These are phyloP conservation scores for Rhopilema esculentum DNA, from an alignment of 30 jellyfish, hydroid and myxozoan genomes.

Conservation along the genomic window DNA sequence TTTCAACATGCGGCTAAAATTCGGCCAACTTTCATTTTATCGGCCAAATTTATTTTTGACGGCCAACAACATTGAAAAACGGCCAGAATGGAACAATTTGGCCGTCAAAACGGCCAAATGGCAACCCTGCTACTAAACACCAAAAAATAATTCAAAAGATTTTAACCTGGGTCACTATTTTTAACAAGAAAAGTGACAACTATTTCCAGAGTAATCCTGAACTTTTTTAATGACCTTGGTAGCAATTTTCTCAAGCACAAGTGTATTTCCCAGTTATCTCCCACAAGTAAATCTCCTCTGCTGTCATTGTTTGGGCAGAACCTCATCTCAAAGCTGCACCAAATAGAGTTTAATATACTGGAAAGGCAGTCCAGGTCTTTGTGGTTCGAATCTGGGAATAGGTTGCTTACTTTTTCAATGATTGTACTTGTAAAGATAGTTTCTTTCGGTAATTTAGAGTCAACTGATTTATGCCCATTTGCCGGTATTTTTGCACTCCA, in stretches of 20 bases:
- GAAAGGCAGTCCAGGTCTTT: neutral
- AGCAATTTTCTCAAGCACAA: slow-evolving; percentile 54
- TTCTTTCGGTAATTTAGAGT: neutral
- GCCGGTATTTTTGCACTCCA: slow-evolving; percentile 12
- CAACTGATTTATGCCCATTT: neutral
- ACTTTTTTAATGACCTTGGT: slow-evolving; percentile 72
- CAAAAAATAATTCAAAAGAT: neutral
- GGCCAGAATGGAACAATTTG: too few relatives aligned
- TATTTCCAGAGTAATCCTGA: slow-evolving; percentile 45
- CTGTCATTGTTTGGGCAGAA: too few relatives aligned
- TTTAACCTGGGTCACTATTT: neutral
- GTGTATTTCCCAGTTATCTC: neutral
- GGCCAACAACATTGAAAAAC: too few relatives aligned
- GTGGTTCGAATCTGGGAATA: neutral
- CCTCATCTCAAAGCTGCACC: neutral
- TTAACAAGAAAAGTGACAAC: neutral
- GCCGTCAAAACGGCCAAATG: too few relatives aligned
- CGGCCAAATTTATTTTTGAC: too few relatives aligned
- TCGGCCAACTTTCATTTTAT: too few relatives aligned
- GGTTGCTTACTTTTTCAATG: neutral
- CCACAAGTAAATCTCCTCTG: neutral
- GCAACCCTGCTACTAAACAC: neutral
- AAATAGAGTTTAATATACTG: neutral
- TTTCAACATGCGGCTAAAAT: too few relatives aligned
- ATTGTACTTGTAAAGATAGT: neutral